Evolutionary conservation across 2,797 vertebrate genomes (phyloP).

Genomic region (Dendrocincla fuliginosa): DNA sequence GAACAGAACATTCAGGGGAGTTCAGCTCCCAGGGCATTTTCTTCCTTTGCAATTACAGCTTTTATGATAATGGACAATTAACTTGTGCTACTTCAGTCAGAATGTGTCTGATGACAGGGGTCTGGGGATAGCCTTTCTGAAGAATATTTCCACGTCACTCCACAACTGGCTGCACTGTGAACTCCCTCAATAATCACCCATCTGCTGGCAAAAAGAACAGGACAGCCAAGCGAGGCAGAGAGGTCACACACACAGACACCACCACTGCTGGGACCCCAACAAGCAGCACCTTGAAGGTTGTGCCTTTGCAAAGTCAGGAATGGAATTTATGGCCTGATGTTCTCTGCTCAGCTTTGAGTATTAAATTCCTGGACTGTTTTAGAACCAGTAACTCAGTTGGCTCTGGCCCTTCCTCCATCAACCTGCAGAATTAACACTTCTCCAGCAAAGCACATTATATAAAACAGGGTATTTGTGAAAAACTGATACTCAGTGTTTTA

Average conservation of each 20-base stretch:
- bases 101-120: too few relatives aligned
- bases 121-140: too few relatives aligned
- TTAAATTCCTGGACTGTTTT: neutral
- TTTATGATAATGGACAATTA: too few relatives aligned
- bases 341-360: neutral
- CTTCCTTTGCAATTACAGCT: too few relatives aligned
- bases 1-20: neutral
- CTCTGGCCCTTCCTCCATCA: neutral
- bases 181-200: too few relatives aligned
- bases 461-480: neutral
- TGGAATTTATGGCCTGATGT: neutral
- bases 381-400: neutral
- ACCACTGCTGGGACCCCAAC: neutral
- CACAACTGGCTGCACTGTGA: too few relatives aligned
- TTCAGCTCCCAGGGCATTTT: neutral
- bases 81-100: too few relatives aligned
- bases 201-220: too few relatives aligned
- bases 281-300: neutral
- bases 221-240: too few relatives aligned
- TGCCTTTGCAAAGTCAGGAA: neutral
- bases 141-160: too few relatives aligned
- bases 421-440: neutral
- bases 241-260: neutral
- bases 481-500: neutral
- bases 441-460: neutral